These are phyloP conservation scores for Bombus waltoni DNA, from an alignment of 1,140 invertebrate genomes.

Conservation along the genomic window DNA sequence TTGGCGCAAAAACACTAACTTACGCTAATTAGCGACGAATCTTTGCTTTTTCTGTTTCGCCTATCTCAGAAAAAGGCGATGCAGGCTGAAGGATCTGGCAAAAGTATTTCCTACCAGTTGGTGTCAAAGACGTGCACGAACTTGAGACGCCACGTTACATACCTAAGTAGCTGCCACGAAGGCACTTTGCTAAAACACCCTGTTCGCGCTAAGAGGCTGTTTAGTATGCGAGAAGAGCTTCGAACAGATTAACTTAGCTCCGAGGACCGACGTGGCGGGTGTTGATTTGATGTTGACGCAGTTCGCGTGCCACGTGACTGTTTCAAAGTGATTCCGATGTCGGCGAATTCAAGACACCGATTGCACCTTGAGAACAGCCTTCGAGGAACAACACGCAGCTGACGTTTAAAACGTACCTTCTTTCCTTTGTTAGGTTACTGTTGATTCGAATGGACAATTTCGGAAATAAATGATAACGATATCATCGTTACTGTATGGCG, in stretches of 20 bases:
- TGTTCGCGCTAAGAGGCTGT: conserved; percentile 66
- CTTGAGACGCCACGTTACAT: conserved; percentile 61
- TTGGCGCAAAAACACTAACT: neutral
- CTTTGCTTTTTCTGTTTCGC: neutral
- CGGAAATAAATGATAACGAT: neutral
- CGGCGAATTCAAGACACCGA: neutral
- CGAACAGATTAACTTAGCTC: conserved; percentile 70
- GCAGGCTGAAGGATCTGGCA: conserved; percentile 29
- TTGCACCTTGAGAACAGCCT: neutral
- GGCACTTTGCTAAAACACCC: conserved; percentile 69
- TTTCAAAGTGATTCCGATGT: conserved; percentile 56
- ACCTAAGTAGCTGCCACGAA: conserved; percentile 64
- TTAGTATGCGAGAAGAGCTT: conserved; percentile 68
- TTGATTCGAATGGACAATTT: neutral
- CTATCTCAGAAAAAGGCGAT: neutral
- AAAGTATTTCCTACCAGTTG: conserved; percentile 57
- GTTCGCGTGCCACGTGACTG: conserved; percentile 51
- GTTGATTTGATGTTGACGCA: conserved; percentile 63
- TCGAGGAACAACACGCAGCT: neutral
- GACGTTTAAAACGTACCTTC: neutral
- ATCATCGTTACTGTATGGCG: neutral
- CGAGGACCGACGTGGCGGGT: conserved; percentile 34
- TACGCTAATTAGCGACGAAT: neutral
- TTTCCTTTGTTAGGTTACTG: neutral
- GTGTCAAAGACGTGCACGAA: conserved; percentile 67